Evolutionary conservation across 2,797 vertebrate genomes (phyloP), one percentile per base, ranked within the genome.

Genomic region (Liparis tanakae): DNA sequence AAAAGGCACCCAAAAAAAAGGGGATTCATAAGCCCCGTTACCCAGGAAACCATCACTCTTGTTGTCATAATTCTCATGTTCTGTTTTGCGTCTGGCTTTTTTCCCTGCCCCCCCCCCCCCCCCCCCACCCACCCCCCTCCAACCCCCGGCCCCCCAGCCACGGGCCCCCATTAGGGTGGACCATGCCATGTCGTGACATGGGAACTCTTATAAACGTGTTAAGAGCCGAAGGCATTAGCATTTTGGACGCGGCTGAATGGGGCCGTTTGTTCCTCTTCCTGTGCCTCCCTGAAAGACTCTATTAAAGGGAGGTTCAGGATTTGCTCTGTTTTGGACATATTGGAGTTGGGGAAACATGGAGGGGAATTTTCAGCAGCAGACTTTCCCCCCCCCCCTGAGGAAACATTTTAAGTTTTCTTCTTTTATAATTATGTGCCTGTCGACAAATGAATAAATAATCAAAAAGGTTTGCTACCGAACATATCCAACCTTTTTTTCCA

Each of bases 191-290:
- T 92, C 91, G 87, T 95, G 93, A 95, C 94, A 95, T 94, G 94
- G 94, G 94, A 94, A 94, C 91, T 86, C 92, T 94, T 93, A 93
- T 94, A 94, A 95, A 94, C 89, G 92, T 93, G 91, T 94, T 94
- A 94, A 95, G 94, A 92, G 91, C 93, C 88, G 86, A 93, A 89
- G 90, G 88, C 93, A 95, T 95, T 95, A 93, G 94, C 94, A 95
- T 95, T 95, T 95, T 95, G 94, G 94, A 95, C 80, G 84, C 81
- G n/a, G 5, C 80, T 95, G 95, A 95, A 95, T 94, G 78, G 93
- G 88, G 78, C 82, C 85, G 82, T 93, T 95, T 95, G 94, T 95
- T 94, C 90, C 87, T 94, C 92, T 91, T 95, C 93, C 93, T 94
- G 91, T 89, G 90, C 91, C 92, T 93, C 91, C 80, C 89, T 95